These are phyloP conservation scores for Oreotrochilus melanogaster DNA, from an alignment of 2,113 vertebrate genomes.

Conservation along the genomic window DNA sequence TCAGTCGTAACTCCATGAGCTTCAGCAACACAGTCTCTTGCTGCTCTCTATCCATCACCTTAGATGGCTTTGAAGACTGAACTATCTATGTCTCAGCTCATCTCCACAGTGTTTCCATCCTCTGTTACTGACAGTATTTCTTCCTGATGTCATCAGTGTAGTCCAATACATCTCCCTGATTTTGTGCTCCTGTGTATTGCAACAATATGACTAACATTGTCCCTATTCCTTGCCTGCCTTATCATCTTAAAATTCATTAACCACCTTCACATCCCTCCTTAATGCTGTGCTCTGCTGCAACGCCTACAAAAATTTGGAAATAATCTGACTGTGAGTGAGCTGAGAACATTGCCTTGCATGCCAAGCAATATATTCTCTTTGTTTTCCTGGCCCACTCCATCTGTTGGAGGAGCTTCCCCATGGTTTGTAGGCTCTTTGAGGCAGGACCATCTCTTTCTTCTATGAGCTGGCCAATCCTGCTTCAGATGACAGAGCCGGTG, in stretches of 20 bases:
- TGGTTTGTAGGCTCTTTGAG: background rate
- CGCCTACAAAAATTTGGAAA: conserved; percentile 44
- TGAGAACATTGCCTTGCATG: background rate
- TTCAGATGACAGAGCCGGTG: background rate
- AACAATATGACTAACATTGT: background rate
- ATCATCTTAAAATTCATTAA: conserved; percentile 10
- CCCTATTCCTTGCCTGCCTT: background rate
- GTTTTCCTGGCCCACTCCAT: background rate
- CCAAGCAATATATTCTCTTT: background rate
- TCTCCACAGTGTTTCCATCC: background rate
- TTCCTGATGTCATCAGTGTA: background rate
- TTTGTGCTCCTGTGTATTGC: background rate
- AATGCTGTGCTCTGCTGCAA: conserved; percentile 30
- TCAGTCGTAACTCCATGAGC: background rate
- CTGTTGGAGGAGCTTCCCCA: conserved; percentile 2
- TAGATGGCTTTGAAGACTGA: conserved; percentile 25
- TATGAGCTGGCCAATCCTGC: background rate
- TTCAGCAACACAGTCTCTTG: background rate
- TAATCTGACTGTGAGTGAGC: conserved; percentile 14
- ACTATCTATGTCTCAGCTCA: background rate
- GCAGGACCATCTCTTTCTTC: background rate
- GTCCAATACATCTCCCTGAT: background rate
- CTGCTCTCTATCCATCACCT: conserved; percentile 9
- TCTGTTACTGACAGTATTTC: conserved; percentile 11
- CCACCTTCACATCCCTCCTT: conserved; percentile 34